Evolutionary conservation across 1,140 invertebrate genomes (phyloP).

Genomic region (Cepaea nemoralis): DNA sequence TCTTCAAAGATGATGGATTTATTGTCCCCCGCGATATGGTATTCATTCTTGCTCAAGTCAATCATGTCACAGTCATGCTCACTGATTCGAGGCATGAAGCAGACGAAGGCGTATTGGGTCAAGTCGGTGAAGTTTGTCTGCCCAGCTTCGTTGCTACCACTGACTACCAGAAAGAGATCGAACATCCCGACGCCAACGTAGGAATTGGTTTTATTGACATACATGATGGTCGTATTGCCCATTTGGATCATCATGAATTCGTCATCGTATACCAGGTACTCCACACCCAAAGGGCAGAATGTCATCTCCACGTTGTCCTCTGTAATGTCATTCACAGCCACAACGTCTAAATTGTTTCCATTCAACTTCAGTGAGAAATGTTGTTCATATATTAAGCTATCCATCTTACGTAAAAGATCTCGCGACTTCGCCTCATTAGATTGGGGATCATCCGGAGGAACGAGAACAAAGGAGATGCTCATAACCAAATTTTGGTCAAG

Average conservation of each 20-base stretch:
- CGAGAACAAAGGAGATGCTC: constrained; percentile 50
- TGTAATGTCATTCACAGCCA: constrained; percentile 22
- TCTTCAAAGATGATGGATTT: constrained; percentile 54
- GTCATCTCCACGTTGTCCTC: constrained; percentile 20
- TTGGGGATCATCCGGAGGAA: constrained; percentile 44
- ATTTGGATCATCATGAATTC: constrained; percentile 9
- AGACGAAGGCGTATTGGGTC: constrained; percentile 55
- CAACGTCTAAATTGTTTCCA: constrained; percentile 52
- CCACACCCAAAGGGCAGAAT: constrained; percentile 31
- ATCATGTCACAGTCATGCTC: constrained; percentile 68
- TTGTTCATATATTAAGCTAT: constrained; percentile 46
- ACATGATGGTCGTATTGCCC: constrained; percentile 34
- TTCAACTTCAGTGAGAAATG: constrained; percentile 57
- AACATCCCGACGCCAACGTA: constrained; percentile 58
- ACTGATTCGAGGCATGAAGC: constrained; percentile 58
- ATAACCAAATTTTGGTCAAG: neutral
- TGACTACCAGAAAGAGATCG: constrained; percentile 58
- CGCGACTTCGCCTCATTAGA: constrained; percentile 38
- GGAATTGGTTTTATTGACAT: constrained; percentile 56
- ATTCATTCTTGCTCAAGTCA: constrained; percentile 71
- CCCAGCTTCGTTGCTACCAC: constrained; percentile 46
- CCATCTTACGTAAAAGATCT: constrained; percentile 49
- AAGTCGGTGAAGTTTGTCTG: constrained; percentile 42
- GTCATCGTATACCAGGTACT: constrained; percentile 21
- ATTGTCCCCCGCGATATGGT: constrained; percentile 49